phyloP scores from a whole-genome alignment of 2,113 vertebrate genomes.

The Calidris pugnax region DNA sequence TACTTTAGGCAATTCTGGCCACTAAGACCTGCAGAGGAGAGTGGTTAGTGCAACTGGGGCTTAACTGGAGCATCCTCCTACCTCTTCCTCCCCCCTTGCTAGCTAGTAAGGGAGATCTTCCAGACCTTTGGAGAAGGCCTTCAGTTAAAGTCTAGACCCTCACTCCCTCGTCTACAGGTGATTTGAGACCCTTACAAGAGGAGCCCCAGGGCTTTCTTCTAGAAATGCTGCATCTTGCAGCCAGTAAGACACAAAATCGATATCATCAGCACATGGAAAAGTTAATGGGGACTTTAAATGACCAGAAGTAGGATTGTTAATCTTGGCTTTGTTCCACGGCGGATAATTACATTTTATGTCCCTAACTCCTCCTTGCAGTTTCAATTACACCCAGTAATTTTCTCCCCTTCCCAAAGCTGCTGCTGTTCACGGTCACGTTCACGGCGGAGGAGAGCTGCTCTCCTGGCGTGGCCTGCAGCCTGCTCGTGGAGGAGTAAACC shows the following conservation, averaged over 20 bases:
- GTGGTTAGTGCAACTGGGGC: neutral
- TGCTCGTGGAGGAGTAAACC: neutral
- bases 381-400: constrained; percentile 44
- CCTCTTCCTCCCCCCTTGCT: neutral
- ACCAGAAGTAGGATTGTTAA: constrained; percentile 18
- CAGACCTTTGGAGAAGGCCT: neutral
- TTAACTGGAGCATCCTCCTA: neutral
- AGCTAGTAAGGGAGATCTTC: neutral
- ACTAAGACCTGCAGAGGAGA: neutral
- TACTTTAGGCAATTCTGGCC: neutral
- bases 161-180: neutral
- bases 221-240: neutral
- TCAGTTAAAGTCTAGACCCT: neutral
- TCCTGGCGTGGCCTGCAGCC: neutral
- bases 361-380: constrained; percentile 43
- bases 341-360: constrained; percentile 36
- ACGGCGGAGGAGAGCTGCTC: neutral
- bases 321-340: neutral
- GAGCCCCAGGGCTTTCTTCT: neutral
- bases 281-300: constrained; percentile 21
- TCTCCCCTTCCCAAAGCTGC: constrained; percentile 9
- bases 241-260: neutral
- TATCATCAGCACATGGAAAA: neutral
- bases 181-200: neutral
- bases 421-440: neutral